Conservation (phyloP, 2,113 vertebrate species). For the Danio rerio region GRCz12tu NC_133190.1:49797501-49798000, state of each 20-base stretch:
- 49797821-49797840: slow-evolving; percentile 13
- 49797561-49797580: too few relatives aligned
- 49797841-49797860: slow-evolving; percentile 5
- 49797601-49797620: not conserved
- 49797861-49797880: not conserved
- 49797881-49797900: slow-evolving; percentile 24
- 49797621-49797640: too few relatives aligned
- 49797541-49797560: too few relatives aligned
- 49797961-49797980: not conserved
- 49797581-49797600: not conserved
- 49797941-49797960: not conserved
- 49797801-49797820: not conserved
- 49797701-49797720: not conserved
- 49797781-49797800: not conserved
- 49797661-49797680: too few relatives aligned
- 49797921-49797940: slow-evolving; percentile 5
- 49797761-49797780: not conserved
- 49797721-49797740: not conserved
- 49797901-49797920: slow-evolving; percentile 21
- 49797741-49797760: not conserved
- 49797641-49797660: too few relatives aligned
- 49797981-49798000: not conserved
- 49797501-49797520: too few relatives aligned
- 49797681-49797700: not conserved
- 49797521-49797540: too few relatives aligned